These are phyloP conservation scores for Myopa testacea DNA, from an alignment of 2,888 invertebrate genomes.

Conservation along the genomic window DNA sequence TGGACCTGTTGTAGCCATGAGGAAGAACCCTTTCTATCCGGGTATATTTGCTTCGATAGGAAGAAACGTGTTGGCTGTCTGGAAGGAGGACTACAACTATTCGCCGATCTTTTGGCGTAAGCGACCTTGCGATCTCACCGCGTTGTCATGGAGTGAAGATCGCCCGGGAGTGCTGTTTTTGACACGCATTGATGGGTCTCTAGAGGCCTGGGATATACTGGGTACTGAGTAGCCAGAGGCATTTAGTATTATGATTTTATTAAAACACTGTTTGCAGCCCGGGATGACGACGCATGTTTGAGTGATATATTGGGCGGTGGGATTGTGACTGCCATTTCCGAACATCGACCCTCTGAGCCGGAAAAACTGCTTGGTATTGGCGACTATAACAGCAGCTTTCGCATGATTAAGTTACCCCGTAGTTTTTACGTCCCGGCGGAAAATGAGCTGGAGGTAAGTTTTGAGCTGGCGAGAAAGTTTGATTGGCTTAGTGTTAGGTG, in stretches of 20 bases:
- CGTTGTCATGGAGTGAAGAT: constrained; percentile 81
- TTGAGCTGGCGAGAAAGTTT: too few relatives aligned
- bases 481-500: too few relatives aligned
- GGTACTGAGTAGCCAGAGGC: constrained; percentile 48
- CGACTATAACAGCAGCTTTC: constrained; percentile 77
- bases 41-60: constrained; percentile 79
- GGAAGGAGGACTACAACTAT: constrained; percentile 76
- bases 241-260: background rate
- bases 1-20: constrained; percentile 74
- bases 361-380: constrained; percentile 76
- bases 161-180: constrained; percentile 80
- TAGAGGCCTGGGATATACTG: constrained; percentile 86
- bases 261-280: constrained; percentile 52
- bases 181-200: constrained; percentile 77
- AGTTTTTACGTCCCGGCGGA: constrained; percentile 70
- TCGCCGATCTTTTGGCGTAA: constrained; percentile 78
- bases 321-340: constrained; percentile 74
- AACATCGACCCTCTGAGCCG: constrained; percentile 72
- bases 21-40: constrained; percentile 74
- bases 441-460: constrained; percentile 65
- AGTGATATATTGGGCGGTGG: constrained; percentile 77
- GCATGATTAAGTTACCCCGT: constrained; percentile 74
- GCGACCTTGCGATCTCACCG: constrained; percentile 72
- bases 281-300: constrained; percentile 72
- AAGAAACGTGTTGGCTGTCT: constrained; percentile 79